Base-by-base conservation (phyloP, 2,888 invertebrate species). In the Tenthredo amoena region DNA sequence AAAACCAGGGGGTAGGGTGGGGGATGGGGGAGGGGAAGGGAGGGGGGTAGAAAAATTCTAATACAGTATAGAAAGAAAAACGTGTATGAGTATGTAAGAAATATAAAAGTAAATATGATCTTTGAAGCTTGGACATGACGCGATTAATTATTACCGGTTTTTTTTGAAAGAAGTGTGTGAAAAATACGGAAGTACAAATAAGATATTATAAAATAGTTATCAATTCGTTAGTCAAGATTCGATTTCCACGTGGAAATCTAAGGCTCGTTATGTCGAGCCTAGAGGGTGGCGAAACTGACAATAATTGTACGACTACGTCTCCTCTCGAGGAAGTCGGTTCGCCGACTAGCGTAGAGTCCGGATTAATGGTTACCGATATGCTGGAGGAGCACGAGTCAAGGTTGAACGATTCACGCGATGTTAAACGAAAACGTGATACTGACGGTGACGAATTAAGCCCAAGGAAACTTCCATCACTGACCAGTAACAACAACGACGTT, bases 341-440 rank as follows among this genome's bases (percentile, higher is more conserved):
- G 84, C 89, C 91, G 71, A 87, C 87, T 47, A 93, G 93, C 88
- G 92, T 91, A 85, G 91, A 91, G 82, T 93, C 93, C 50, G 93
- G 93, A 88, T 89, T 93, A 84, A 92, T 93, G 91, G 92, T 92
- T 77, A 89, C 91, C 85, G 92, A 93, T 87, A 93, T 93, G 91
- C 89, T 93, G 84, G 92, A 93, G 58, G 92, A 92, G 86, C 91
- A 91, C 86, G 92, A 92, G 85, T 86, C 89, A 34, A 79, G 82
- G 82, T 47, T 85, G 40, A 82, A 86, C 76, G 84, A 86, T 86
- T 65, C 85, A 77, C 86, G 83, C n/a, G 90, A 87, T 34, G 88
- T 86, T 68, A 93, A 92, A 85, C 89, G 93, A n/a, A 92, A 93
- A 86, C 89, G 91, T 86, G 90, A 91, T 86, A 89, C 90, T 34